Conservation (phyloP, 2,797 vertebrate genomes). For the Melanogrammus aeglefinus region DNA sequence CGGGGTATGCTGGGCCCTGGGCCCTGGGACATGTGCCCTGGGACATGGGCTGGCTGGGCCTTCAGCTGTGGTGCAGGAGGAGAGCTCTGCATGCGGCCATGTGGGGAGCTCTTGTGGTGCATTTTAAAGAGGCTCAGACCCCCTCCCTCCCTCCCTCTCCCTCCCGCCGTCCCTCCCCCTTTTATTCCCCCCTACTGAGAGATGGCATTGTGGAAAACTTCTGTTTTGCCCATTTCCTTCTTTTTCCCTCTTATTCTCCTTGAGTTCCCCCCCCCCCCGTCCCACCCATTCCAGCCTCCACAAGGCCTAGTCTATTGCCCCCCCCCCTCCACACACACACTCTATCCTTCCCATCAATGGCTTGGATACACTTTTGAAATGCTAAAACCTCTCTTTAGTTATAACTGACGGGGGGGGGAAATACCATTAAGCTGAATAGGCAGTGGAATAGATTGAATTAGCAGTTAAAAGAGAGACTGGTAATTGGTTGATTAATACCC, state of each 20-base stretch:
- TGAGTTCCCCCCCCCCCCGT: constrained; percentile 64
- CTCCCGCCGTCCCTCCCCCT: constrained; percentile 55
- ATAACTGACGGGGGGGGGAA: constrained; percentile 60
- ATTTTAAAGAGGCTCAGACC: constrained; percentile 70
- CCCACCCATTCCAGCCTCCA: constrained; percentile 64
- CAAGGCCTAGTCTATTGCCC: constrained; percentile 71
- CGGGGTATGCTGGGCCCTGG: not conserved
- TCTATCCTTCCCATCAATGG: constrained; percentile 47
- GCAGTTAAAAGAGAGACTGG: constrained; percentile 68
- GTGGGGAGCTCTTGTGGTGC: constrained; percentile 52
- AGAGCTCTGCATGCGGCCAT: constrained; percentile 47
- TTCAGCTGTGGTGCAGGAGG: constrained; percentile 61
- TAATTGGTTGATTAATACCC: constrained; percentile 79
- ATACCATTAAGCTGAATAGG: constrained; percentile 63
- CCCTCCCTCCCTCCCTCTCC: constrained; percentile 58
- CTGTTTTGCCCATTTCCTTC: constrained; percentile 40
- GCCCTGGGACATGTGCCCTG: constrained; percentile 45
- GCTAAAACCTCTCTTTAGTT: constrained; percentile 71
- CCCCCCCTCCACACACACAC: constrained; percentile 54
- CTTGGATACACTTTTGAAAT: constrained; percentile 77
- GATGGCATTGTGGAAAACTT: constrained; percentile 68
- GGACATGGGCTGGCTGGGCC: not conserved
- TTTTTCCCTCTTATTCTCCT: constrained; percentile 52
- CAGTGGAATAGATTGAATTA: constrained; percentile 78
- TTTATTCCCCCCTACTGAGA: constrained; percentile 69